A percentile compares a stretch with the other conserved stretches of the same genome.
These are phyloP conservation scores for Coelopa pilipes DNA, from an alignment of 2,888 invertebrate species.

Conservation along the genomic window DNA sequence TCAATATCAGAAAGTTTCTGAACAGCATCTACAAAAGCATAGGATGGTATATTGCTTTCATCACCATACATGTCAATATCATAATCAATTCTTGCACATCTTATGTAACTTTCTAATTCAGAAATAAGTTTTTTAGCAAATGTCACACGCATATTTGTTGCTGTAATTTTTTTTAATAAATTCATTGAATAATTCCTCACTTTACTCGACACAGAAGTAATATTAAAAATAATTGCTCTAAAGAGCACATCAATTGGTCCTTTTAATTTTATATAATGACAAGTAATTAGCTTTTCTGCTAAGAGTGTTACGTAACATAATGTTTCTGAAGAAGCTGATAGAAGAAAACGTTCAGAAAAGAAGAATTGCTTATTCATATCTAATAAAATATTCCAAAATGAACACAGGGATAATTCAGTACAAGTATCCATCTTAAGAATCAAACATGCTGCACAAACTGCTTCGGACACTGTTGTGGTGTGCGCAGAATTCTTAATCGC, in stretches of 20 bases:
- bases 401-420: constrained; percentile 65
- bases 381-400: constrained; percentile 77
- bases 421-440: constrained; percentile 73
- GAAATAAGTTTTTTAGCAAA: constrained; percentile 74
- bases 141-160: constrained; percentile 71
- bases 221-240: constrained; percentile 76
- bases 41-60: constrained; percentile 52
- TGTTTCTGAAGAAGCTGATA: constrained; percentile 77
- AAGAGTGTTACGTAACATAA: constrained; percentile 78
- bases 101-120: constrained; percentile 76
- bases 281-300: constrained; percentile 77
- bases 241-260: constrained; percentile 76
- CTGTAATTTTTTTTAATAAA: constrained; percentile 73
- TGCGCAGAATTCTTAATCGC: constrained; percentile 81
- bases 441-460: constrained; percentile 75
- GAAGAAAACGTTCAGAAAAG: constrained; percentile 83
- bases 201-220: constrained; percentile 73
- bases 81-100: constrained; percentile 70
- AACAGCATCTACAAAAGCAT: constrained; percentile 59
- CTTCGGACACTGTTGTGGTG: constrained; percentile 77
- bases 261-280: constrained; percentile 76
- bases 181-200: constrained; percentile 74
- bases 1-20: constrained; percentile 56
- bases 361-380: constrained; percentile 84
- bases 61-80: constrained; percentile 53